Conservation (phyloP, 2,113 vertebrate species). For the Thoracochromis brauschi region DNA sequence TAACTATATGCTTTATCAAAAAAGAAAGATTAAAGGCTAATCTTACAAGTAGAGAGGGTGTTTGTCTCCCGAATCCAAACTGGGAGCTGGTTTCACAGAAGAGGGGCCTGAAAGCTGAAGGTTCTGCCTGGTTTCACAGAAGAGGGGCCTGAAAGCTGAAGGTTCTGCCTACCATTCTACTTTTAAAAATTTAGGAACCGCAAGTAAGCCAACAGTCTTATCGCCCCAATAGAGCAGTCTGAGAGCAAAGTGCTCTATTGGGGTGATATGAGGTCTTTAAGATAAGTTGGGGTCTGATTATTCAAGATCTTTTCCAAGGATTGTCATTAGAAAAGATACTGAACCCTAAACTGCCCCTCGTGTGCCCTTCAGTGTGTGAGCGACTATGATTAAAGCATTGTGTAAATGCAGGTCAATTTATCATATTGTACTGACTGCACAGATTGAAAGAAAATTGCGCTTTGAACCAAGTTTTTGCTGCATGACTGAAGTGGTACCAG, state of each 20-base stretch:
- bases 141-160: background rate
- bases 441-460: background rate
- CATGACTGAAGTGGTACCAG: background rate
- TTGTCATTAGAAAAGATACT: background rate
- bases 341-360: background rate
- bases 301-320: background rate
- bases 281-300: background rate
- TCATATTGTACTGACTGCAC: background rate
- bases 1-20: background rate
- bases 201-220: rapidly evolving
- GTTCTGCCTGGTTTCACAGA: background rate
- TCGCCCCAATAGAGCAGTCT: background rate
- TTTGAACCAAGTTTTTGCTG: background rate
- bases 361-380: background rate
- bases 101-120: background rate
- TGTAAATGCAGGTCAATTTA: background rate
- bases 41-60: background rate
- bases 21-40: background rate
- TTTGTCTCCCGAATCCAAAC: background rate
- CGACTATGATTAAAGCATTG: background rate
- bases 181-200: rapidly evolving
- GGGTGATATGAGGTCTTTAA: background rate
- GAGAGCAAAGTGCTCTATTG: background rate
- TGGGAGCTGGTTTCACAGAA: background rate
- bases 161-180: background rate